These are phyloP conservation scores for Campoletis raptor DNA, from an alignment of 2,888 invertebrate genomes.

Conservation along the genomic window DNA sequence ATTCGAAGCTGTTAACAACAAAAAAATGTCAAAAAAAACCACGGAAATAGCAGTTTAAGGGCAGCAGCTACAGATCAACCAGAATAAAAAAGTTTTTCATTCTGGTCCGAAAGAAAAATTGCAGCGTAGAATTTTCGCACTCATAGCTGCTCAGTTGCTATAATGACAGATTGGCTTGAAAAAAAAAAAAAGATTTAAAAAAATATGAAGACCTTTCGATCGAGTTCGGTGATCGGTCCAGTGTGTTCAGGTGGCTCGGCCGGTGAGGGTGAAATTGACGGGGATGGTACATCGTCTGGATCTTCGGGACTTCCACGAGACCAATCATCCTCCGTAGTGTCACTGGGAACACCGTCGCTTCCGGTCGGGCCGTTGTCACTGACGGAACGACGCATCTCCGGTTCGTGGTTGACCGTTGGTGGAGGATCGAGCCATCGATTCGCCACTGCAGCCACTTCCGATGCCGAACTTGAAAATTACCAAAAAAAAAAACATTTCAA, in stretches of 20 bases:
- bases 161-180: too few relatives aligned
- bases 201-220: constrained; percentile 86
- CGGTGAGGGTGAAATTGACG: constrained; percentile 76
- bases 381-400: constrained; percentile 82
- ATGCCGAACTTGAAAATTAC: constrained; percentile 76
- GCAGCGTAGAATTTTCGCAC: too few relatives aligned
- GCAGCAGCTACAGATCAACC: too few relatives aligned
- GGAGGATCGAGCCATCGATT: constrained; percentile 81
- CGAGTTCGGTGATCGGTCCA: constrained; percentile 87
- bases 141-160: too few relatives aligned
- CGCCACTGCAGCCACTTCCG: constrained; percentile 79
- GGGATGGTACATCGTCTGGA: constrained; percentile 86
- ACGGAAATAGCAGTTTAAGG: too few relatives aligned
- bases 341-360: constrained; percentile 87
- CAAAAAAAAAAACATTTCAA: constrained; percentile 3
- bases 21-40: neutral
- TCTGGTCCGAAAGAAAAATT: too few relatives aligned
- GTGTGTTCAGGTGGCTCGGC: constrained; percentile 82
- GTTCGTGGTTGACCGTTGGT: constrained; percentile 76
- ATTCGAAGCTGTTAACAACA: neutral
- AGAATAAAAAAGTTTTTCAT: too few relatives aligned
- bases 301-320: constrained; percentile 90
- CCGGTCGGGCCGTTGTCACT: constrained; percentile 85
- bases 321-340: constrained; percentile 90
- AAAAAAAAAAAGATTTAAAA: neutral